These are phyloP conservation scores for Drepanosiphum platanoidis DNA, from an alignment of 2,888 invertebrate species.

Conservation along the genomic window DNA sequence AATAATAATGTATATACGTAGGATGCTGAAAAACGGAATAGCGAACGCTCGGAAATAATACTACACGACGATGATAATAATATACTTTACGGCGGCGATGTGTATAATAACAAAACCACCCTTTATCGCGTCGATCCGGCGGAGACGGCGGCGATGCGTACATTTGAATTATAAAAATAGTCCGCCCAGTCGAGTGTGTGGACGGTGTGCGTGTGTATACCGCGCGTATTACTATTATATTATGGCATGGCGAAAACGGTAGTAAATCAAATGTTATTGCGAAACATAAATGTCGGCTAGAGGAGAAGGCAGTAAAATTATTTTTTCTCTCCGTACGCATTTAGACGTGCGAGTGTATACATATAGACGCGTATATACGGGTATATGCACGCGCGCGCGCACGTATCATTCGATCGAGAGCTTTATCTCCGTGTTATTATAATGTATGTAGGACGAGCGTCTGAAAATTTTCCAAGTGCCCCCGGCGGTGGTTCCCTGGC, in stretches of 20 bases:
- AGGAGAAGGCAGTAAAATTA: conserved; percentile 26
- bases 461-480: background rate
- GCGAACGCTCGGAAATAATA: background rate
- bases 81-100: background rate
- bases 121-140: background rate
- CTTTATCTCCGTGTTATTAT: conserved; percentile 18
- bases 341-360: no score
- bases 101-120: conserved; percentile 28
- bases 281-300: conserved; percentile 44
- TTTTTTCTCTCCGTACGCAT: background rate
- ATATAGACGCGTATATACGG: background rate
- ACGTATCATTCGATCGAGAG: conserved; percentile 18
- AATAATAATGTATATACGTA: background rate
- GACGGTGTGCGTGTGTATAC: background rate
- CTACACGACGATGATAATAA: background rate
- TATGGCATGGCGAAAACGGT: conserved; percentile 41
- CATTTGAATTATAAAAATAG: conserved; percentile 43
- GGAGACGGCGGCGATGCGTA: background rate
- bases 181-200: background rate
- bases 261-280: conserved; percentile 54
- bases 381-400: background rate
- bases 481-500: no score
- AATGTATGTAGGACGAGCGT: conserved; percentile 20
- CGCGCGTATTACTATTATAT: no score
- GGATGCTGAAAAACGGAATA: background rate